phyloP scores from a whole-genome alignment of 2,113 vertebrate species.

The Phodopus roborovskii region DNA sequence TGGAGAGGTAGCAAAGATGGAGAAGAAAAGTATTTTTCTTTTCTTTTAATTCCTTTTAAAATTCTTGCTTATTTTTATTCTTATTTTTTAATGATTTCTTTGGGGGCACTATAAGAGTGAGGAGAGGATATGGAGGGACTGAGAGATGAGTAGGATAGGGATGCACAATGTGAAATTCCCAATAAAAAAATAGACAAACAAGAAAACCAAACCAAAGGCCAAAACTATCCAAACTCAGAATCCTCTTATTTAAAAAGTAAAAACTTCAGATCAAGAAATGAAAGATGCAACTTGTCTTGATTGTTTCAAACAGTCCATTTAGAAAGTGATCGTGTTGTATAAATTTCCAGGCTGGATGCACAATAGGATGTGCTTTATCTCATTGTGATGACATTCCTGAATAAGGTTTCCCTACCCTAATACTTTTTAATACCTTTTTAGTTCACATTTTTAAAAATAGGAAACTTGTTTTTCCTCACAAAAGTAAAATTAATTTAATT shows the following conservation, averaged over 20 bases:
- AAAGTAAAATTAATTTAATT: background rate
- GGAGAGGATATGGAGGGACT: background rate
- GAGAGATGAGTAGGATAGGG: background rate
- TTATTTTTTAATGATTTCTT: background rate
- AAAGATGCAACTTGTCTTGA: background rate
- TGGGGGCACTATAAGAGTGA: background rate
- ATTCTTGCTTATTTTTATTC: background rate
- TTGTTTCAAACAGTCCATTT: background rate
- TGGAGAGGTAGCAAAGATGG: background rate
- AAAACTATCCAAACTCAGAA: background rate
- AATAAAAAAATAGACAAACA: background rate
- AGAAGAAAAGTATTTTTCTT: background rate
- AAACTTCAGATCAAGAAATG: background rate
- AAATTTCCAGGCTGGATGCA: background rate
- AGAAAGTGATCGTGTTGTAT: background rate
- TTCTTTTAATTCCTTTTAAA: background rate
- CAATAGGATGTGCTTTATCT: background rate
- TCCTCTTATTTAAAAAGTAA: background rate
- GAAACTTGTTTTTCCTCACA: background rate
- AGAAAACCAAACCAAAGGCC: background rate
- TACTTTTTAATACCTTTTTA: background rate
- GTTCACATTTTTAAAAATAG: background rate
- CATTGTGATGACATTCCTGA: background rate
- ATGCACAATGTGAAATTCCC: background rate
- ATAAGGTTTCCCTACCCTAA: background rate